Evolutionary conservation across 2,888 invertebrate genomes (phyloP).

Genomic region (Bembecia ichneumoniformis): DNA sequence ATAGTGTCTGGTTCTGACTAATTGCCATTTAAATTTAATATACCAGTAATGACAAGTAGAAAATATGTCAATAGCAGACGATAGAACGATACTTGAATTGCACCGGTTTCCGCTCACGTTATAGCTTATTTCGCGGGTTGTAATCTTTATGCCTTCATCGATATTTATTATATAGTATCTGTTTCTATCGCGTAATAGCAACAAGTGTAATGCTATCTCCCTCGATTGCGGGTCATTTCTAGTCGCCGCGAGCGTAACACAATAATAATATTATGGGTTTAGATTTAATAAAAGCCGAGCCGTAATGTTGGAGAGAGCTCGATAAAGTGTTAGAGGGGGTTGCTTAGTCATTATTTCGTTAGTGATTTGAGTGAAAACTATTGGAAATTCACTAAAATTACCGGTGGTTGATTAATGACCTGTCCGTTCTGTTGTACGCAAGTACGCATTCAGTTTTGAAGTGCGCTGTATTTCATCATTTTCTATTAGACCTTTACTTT

Average conservation of each 20-base stretch:
- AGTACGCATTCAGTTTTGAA: background rate
- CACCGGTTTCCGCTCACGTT: background rate
- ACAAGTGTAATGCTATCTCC: constrained; percentile 4
- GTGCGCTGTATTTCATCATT: background rate
- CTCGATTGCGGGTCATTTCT: constrained; percentile 6
- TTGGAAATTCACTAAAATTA: constrained; percentile 52
- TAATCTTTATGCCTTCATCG: background rate
- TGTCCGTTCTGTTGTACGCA: background rate
- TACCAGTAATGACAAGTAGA: background rate
- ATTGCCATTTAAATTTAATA: constrained; percentile 1
- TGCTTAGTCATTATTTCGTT: constrained; percentile 55
- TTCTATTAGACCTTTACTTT: no score
- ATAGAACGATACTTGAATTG: background rate
- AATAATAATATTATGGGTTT: constrained; percentile 50
- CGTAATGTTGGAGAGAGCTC: constrained; percentile 39
- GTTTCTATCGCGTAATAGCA: constrained; percentile 12
- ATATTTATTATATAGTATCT: constrained; percentile 4
- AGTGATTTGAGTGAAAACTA: constrained; percentile 55
- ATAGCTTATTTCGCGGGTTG: background rate
- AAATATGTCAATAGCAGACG: background rate
- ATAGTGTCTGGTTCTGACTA: background rate
- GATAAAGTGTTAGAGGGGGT: constrained; percentile 49
- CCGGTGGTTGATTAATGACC: constrained; percentile 35
- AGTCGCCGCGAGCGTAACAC: constrained; percentile 40
- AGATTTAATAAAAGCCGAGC: constrained; percentile 52